Conservation (phyloP, 2,797 vertebrate species). For the Semotilus atromaculatus region DNA sequence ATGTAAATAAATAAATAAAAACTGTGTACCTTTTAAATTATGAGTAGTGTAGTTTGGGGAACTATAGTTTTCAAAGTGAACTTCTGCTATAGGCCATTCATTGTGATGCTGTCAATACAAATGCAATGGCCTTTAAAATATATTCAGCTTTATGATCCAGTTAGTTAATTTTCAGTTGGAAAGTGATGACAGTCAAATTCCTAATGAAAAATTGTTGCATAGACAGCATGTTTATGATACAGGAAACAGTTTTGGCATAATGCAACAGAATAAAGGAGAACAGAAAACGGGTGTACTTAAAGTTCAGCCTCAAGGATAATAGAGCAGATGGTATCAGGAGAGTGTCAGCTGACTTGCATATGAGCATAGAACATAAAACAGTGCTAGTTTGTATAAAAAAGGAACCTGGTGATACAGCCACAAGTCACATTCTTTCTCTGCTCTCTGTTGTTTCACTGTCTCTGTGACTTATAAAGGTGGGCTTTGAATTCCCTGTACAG, state of each 20-base stretch:
- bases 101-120: background rate
- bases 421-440: slow-evolving; percentile 11
- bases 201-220: background rate
- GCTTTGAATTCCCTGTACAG: slow-evolving; percentile 40
- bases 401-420: background rate
- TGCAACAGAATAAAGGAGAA: background rate
- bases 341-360: background rate
- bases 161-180: slow-evolving; percentile 19
- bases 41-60: background rate
- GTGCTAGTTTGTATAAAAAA: background rate
- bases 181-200: slow-evolving; percentile 39
- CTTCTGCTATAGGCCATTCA: background rate
- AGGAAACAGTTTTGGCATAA: slow-evolving; percentile 19
- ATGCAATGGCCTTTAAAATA: slow-evolving; percentile 37
- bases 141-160: slow-evolving; percentile 33
- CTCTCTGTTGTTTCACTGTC: slow-evolving; percentile 38
- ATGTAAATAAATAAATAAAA: background rate
- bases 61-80: background rate
- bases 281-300: background rate
- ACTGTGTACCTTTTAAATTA: too few species aligned
- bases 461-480: slow-evolving; percentile 38
- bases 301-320: background rate
- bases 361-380: background rate
- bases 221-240: slow-evolving; percentile 7
- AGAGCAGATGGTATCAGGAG: background rate